Conservation (phyloP, 2,113 vertebrate genomes). For the Marcusenius ussheri region DNA sequence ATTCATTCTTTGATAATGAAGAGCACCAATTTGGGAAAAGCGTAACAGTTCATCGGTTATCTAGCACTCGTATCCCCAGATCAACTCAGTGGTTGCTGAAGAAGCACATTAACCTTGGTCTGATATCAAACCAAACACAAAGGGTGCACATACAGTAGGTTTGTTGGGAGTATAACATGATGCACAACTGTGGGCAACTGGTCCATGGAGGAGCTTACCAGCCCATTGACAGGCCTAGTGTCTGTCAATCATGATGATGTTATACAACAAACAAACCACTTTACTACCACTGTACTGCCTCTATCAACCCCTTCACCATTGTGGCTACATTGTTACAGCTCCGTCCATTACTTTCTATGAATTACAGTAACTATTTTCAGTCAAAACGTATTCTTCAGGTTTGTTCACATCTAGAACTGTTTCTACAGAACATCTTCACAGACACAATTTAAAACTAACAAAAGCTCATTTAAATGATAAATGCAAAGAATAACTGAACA, state of each 20-base stretch:
- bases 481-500: background rate
- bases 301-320: background rate
- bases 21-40: background rate
- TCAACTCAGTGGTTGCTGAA: conserved; percentile 5
- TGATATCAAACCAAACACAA: background rate
- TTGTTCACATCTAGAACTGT: background rate
- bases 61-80: background rate
- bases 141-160: background rate
- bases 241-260: background rate
- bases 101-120: background rate
- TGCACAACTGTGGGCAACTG: background rate
- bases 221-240: background rate
- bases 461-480: background rate
- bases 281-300: background rate
- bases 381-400: background rate
- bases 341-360: background rate
- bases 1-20: background rate
- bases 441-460: background rate
- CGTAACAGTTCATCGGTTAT: background rate
- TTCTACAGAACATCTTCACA: background rate
- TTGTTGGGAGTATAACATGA: background rate
- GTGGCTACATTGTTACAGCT: background rate
- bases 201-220: background rate
- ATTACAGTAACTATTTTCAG: background rate
- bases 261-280: background rate